Evolutionary conservation across 2,797 vertebrate species (phyloP).

Genomic region (Lithobates pipiens): DNA sequence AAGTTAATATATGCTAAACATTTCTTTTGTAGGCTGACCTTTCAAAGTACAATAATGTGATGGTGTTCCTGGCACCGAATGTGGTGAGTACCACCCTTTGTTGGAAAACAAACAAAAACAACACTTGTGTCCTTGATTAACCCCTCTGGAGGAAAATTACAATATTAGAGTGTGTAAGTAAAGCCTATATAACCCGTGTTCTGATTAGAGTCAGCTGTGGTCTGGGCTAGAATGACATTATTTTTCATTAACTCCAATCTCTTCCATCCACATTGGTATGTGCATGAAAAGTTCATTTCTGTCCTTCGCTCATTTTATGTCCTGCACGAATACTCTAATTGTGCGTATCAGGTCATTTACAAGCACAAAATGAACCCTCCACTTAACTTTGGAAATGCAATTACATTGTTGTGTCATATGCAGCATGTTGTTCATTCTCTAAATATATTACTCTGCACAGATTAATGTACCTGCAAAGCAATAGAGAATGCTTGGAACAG

Average conservation of each 20-base stretch:
- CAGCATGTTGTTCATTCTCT: background rate
- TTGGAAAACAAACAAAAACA: too few relatives aligned
- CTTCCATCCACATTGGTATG: slow-evolving; percentile 1
- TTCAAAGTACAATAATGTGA: slow-evolving; percentile 78
- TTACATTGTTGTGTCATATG: slow-evolving; percentile 18
- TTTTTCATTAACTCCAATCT: slow-evolving; percentile 1
- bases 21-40: slow-evolving; percentile 73
- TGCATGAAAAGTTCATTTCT: slow-evolving; percentile 11
- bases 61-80: slow-evolving; percentile 77
- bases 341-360: slow-evolving; percentile 13
- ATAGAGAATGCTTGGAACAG: background rate
- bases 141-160: background rate
- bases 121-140: background rate
- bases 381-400: slow-evolving; percentile 43
- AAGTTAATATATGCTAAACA: background rate
- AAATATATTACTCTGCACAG: background rate
- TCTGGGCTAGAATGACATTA: slow-evolving; percentile 1
- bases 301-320: slow-evolving; percentile 37
- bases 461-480: background rate
- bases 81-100: slow-evolving; percentile 71
- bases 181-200: slow-evolving; percentile 5
- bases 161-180: background rate
- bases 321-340: slow-evolving; percentile 19
- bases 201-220: background rate
- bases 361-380: slow-evolving; percentile 10